Evolutionary conservation across 2,797 vertebrate species (phyloP).

Genomic region (Thamnophis elegans): DNA sequence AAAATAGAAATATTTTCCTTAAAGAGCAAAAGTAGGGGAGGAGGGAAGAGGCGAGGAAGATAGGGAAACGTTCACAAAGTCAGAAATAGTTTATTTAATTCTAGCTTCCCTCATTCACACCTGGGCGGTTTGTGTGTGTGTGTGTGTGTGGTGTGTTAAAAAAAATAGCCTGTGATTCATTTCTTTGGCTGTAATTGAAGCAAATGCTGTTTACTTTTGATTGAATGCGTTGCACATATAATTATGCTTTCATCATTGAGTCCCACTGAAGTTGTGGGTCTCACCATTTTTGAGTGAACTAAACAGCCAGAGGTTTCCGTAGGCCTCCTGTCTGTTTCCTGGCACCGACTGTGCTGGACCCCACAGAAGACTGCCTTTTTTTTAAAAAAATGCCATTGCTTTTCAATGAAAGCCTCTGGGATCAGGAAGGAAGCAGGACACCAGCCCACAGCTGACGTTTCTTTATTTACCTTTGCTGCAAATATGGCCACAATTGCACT

Average conservation of each 20-base stretch:
- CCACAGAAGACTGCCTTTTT: background rate
- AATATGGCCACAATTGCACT: background rate
- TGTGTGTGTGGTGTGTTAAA: too few species aligned
- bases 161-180: too few species aligned
- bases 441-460: background rate
- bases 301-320: background rate
- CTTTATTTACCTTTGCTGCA: background rate
- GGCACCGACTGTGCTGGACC: background rate
- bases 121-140: background rate
- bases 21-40: constrained; percentile 35
- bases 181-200: background rate
- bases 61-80: background rate
- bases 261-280: background rate
- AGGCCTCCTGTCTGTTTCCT: background rate
- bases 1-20: constrained; percentile 62
- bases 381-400: background rate
- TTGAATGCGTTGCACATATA: too few species aligned
- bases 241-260: background rate
- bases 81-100: background rate
- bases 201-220: background rate
- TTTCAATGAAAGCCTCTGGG: background rate
- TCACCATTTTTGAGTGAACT: background rate
- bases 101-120: background rate
- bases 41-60: background rate
- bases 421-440: background rate